Evolutionary conservation across 1,140 invertebrate genomes (phyloP).

Genomic region (Lasioglossum baleicum): DNA sequence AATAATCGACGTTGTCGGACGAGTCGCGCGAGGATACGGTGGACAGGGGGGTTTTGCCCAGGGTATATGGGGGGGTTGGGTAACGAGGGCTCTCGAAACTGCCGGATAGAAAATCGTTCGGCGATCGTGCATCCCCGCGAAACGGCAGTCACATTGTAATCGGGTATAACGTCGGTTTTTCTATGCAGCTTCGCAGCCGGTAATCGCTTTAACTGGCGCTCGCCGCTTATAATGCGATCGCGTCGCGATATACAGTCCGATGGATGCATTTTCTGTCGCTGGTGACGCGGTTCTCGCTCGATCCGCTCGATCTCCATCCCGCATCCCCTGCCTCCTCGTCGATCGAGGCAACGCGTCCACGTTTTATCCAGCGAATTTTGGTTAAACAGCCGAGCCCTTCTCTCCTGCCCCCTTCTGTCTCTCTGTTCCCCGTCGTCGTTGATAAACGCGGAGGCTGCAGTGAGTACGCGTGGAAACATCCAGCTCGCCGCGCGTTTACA

Average conservation of each 20-base stretch:
- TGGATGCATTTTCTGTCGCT: conserved; percentile 70
- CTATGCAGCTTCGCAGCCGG: conserved; percentile 63
- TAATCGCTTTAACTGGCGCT: conserved; percentile 78
- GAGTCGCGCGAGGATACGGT: background rate
- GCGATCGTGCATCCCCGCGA: conserved; percentile 70
- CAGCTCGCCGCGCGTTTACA: background rate
- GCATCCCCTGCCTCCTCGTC: background rate
- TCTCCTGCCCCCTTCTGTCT: too few relatives aligned
- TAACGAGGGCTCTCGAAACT: conserved; percentile 11
- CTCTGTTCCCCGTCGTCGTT: background rate
- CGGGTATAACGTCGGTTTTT: conserved; percentile 74
- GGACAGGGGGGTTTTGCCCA: background rate
- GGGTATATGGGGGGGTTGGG: background rate
- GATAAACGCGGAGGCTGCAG: background rate
- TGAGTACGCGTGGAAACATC: background rate
- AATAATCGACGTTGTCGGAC: conserved; percentile 71
- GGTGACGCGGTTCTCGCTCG: conserved; percentile 21
- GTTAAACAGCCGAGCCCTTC: conserved; percentile 55
- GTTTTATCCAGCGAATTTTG: conserved; percentile 72
- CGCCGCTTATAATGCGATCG: conserved; percentile 77
- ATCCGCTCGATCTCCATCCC: background rate
- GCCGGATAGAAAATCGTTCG: conserved; percentile 64
- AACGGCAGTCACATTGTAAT: conserved; percentile 77
- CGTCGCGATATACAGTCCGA: conserved; percentile 73
- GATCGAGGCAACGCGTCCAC: conserved; percentile 48